Evolutionary conservation across 2,888 invertebrate species (phyloP).

Genomic region (Dasypolia templi): DNA sequence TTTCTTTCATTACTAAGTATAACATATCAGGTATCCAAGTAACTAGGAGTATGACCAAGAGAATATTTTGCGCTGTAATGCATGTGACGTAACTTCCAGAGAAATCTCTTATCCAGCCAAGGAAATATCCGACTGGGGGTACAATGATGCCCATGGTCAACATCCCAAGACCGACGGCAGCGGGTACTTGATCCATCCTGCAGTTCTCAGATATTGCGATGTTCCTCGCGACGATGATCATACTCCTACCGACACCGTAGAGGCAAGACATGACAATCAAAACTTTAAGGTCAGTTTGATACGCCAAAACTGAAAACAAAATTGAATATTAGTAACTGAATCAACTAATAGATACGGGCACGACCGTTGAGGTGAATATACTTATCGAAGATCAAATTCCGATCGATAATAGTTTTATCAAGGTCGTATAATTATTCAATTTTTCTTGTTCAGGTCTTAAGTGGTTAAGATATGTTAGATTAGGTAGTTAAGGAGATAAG

Average conservation of each 20-base stretch:
- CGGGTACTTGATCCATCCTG: conserved; percentile 90
- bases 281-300: conserved; percentile 88
- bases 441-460: conserved; percentile 42
- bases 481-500: conserved; percentile 26
- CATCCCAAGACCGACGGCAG: conserved; percentile 94
- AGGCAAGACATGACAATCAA: conserved; percentile 90
- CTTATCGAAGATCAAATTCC: conserved; percentile 57
- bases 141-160: conserved; percentile 93
- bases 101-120: conserved; percentile 92
- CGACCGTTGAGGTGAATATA: conserved; percentile 31
- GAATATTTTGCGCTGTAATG: conserved; percentile 91
- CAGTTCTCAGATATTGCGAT: conserved; percentile 92
- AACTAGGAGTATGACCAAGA: conserved; percentile 88
- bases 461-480: conserved; percentile 35
- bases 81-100: conserved; percentile 91
- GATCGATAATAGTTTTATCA: conserved; percentile 54
- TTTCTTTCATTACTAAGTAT: conserved; percentile 78
- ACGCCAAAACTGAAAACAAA: conserved; percentile 90
- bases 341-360: conserved; percentile 8
- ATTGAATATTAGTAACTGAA: conserved; percentile 17
- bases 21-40: conserved; percentile 92
- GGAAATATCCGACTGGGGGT: conserved; percentile 91
- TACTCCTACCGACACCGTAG: conserved; percentile 93
- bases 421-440: conserved; percentile 49
- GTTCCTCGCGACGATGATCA: conserved; percentile 93